Conservation (phyloP, 2,888 invertebrate genomes). For the Spialia ferax region DNA sequence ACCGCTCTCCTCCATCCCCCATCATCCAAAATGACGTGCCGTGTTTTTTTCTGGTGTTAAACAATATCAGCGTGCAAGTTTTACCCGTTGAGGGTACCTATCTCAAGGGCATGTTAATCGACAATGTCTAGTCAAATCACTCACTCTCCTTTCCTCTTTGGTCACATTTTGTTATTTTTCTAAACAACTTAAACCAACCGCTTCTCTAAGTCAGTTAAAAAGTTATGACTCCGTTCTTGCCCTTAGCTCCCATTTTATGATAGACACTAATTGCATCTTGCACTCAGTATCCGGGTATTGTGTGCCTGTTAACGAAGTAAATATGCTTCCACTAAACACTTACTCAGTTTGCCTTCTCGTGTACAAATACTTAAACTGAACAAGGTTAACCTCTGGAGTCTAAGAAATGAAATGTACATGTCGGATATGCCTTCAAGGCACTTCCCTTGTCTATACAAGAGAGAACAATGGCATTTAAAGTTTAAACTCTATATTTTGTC, state of each 20-base stretch:
- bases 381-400: not conserved
- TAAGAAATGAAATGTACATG: not conserved
- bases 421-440: not conserved
- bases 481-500: too few relatives aligned
- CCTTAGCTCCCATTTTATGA: constrained; percentile 1
- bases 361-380: not conserved
- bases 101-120: too few relatives aligned
- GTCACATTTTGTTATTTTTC: too few relatives aligned
- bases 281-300: not conserved
- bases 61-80: too few relatives aligned
- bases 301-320: not conserved
- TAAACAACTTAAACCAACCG: too few relatives aligned
- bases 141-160: too few relatives aligned
- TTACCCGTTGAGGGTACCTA: too few relatives aligned
- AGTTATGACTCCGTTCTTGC: not conserved
- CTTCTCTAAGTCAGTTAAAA: too few relatives aligned
- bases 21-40: too few relatives aligned
- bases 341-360: not conserved
- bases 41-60: too few relatives aligned
- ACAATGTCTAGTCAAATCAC: too few relatives aligned
- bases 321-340: not conserved
- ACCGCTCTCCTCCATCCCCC: too few relatives aligned
- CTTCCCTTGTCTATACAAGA: not conserved
- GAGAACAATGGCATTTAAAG: not conserved
- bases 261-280: not conserved